These are phyloP conservation scores for Xylota segnis DNA, from an alignment of 2,888 invertebrate genomes.

Conservation along the genomic window DNA sequence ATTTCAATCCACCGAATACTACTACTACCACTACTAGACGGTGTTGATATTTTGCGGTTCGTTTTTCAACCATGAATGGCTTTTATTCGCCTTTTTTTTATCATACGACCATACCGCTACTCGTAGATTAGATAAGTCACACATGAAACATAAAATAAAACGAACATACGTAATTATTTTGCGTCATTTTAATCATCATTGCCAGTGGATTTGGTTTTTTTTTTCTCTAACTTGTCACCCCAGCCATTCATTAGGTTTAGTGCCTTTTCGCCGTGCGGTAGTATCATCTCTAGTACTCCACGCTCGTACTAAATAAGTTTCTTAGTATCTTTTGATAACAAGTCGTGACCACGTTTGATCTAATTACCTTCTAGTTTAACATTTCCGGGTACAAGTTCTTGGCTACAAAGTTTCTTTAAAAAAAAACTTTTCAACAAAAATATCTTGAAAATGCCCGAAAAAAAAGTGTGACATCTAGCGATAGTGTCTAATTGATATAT, in stretches of 20 bases:
- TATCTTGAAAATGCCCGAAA: neutral
- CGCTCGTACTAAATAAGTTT: neutral
- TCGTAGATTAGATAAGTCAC: constrained; percentile 51
- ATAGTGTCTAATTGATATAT: constrained; percentile 52
- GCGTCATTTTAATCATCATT: constrained; percentile 52
- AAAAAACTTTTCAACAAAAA: neutral
- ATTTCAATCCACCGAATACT: neutral
- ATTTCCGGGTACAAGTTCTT: constrained; percentile 46
- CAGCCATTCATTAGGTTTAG: constrained; percentile 44
- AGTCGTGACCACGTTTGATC: constrained; percentile 30
- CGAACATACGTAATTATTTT: constrained; percentile 54
- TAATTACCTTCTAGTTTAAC: constrained; percentile 22
- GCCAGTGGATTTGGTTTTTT: constrained; percentile 24
- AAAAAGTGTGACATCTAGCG: constrained; percentile 30
- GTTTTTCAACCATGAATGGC: constrained; percentile 33
- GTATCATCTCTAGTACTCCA: constrained; percentile 13
- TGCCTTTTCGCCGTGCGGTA: constrained; percentile 34
- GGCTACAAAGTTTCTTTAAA: neutral
- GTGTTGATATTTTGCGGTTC: constrained; percentile 32
- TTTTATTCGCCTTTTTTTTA: constrained; percentile 36
- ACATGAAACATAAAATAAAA: constrained; percentile 13
- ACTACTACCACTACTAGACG: constrained; percentile 9
- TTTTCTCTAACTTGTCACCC: constrained; percentile 20
- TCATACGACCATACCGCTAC: constrained; percentile 37
- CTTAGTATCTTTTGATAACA: neutral